Conservation (phyloP, 35 echinoderm and acorn worm species). For the Holothuria glaberrima region DNA sequence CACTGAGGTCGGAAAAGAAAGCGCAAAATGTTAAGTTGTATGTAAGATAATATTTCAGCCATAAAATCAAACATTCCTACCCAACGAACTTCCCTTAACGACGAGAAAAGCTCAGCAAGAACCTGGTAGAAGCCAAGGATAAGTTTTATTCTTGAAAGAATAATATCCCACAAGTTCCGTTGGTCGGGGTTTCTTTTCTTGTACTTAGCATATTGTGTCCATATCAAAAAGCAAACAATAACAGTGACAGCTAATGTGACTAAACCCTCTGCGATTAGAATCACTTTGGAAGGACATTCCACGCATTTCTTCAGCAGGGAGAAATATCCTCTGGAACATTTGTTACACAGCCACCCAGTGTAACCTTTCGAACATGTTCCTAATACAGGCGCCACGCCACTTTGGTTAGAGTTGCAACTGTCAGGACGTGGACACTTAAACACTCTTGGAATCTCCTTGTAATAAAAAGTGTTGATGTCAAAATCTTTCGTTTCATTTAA, state of each 20-base stretch:
- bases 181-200: background rate
- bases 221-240: background rate
- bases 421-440: too few species aligned
- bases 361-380: too few species aligned
- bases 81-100: too few species aligned
- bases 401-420: too few species aligned
- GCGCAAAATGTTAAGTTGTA: background rate
- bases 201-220: background rate
- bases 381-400: too few species aligned
- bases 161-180: background rate
- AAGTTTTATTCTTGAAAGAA: background rate
- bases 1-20: too few species aligned
- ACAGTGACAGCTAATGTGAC: background rate
- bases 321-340: background rate
- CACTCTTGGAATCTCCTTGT: too few species aligned
- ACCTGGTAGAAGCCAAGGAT: conserved; percentile 7
- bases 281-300: background rate
- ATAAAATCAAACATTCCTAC: too few species aligned
- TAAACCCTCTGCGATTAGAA: background rate
- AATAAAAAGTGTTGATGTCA: too few species aligned
- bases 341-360: background rate
- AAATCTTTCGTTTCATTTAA: too few species aligned
- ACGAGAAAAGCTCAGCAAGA: background rate
- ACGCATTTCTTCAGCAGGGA: background rate
- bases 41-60: background rate